Conservation (phyloP, 2,797 vertebrate genomes). For the Nasua narica region DNA sequence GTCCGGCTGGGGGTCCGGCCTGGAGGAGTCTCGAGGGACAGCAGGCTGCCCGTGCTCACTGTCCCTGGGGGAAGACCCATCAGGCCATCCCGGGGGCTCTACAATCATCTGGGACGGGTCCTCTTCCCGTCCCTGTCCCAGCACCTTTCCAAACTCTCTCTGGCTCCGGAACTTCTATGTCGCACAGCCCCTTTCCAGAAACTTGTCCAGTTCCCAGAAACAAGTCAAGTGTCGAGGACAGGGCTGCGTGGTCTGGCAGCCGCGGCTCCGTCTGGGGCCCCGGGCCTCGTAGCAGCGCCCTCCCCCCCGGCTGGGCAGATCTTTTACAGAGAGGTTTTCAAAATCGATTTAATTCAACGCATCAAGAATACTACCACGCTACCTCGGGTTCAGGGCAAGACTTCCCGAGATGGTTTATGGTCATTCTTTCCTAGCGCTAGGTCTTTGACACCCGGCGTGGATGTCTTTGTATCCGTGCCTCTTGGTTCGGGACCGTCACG, state of each 20-base stretch:
- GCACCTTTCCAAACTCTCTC: neutral
- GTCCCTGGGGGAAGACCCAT: no score
- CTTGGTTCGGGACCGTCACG: neutral
- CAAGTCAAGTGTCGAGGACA: neutral
- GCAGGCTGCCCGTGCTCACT: fast-evolving
- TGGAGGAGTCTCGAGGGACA: fast-evolving
- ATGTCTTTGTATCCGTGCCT: fast-evolving
- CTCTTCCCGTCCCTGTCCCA: neutral
- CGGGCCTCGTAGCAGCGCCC: neutral
- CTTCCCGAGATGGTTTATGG: neutral
- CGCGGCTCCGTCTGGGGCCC: neutral
- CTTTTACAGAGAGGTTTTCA: neutral
- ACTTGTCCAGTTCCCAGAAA: neutral
- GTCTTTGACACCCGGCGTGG: no score
- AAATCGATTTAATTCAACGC: neutral
- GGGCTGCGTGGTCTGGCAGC: fast-evolving
- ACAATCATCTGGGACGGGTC: fast-evolving
- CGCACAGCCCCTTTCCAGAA: neutral
- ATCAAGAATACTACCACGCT: neutral
- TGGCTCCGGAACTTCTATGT: neutral
- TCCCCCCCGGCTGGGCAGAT: fast-evolving
- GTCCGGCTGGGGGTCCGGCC: fast-evolving
- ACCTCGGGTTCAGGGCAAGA: neutral
- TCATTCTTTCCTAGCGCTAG: neutral
- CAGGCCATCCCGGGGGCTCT: neutral